Evolutionary conservation across 2,888 invertebrate species (phyloP).

Genomic region (Leucophenga maculata): DNA sequence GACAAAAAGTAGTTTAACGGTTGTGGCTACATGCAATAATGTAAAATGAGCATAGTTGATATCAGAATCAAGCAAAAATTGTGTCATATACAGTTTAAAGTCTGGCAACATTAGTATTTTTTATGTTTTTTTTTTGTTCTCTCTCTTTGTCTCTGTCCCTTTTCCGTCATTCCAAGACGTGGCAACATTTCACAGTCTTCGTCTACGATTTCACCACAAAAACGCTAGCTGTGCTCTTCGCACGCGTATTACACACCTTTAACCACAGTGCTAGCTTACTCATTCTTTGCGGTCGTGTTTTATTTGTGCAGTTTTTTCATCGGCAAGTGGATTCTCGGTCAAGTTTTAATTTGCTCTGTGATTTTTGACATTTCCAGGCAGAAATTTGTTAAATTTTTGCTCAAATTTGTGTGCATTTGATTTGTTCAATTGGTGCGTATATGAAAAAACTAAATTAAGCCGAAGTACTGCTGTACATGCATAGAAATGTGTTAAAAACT

Average conservation of each 20-base stretch:
- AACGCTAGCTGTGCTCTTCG: constrained; percentile 36
- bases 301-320: constrained; percentile 61
- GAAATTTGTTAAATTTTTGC: constrained; percentile 61
- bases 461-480: constrained; percentile 26
- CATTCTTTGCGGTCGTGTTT: constrained; percentile 50
- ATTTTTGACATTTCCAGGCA: constrained; percentile 65
- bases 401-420: constrained; percentile 54
- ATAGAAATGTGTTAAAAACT: constrained; percentile 39
- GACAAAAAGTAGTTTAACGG: too few relatives aligned
- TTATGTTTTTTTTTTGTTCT: too few relatives aligned
- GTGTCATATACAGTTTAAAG: not conserved
- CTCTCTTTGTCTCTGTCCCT: constrained; percentile 9
- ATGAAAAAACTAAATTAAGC: constrained; percentile 36
- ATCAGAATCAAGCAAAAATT: too few relatives aligned
- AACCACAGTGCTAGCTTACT: constrained; percentile 23
- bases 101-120: constrained; percentile 29
- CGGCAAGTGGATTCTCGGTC: constrained; percentile 60
- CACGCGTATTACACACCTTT: constrained; percentile 32
- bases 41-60: too few relatives aligned
- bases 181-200: constrained; percentile 58
- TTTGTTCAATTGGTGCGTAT: constrained; percentile 64
- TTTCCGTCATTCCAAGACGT: constrained; percentile 54
- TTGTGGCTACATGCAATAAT: too few relatives aligned
- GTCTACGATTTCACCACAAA: constrained; percentile 22
- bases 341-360: constrained; percentile 65